These are phyloP conservation scores for Dinocampus coccinellae DNA, from an alignment of 2,888 invertebrate genomes.

Conservation along the genomic window DNA sequence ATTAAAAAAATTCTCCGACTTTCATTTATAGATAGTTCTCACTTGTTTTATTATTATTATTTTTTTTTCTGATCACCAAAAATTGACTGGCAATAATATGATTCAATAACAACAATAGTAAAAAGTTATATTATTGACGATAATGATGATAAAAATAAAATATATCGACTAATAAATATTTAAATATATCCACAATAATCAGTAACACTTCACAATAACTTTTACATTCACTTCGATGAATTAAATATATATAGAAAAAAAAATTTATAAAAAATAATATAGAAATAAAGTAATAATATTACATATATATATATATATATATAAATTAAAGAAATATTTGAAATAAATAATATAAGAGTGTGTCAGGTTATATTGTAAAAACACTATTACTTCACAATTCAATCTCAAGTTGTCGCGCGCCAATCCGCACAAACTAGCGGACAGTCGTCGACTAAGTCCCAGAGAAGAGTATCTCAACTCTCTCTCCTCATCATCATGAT, in stretches of 20 bases:
- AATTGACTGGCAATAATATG: too few species aligned
- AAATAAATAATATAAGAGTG: background rate
- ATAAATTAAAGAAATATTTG: background rate
- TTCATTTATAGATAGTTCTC: too few species aligned
- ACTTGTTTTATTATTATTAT: too few species aligned
- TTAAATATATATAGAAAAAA: background rate
- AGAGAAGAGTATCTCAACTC: constrained; percentile 54
- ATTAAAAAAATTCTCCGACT: constrained; percentile 2
- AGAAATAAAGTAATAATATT: background rate
- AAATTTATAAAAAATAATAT: background rate
- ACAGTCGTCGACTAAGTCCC: constrained; percentile 60
- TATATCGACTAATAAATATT: background rate
- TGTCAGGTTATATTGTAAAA: background rate
- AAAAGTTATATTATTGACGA: too few species aligned
- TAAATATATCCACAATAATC: background rate
- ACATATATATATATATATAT: background rate
- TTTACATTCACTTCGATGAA: background rate
- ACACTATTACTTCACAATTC: background rate
- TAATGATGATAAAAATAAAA: background rate
- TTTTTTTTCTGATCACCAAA: too few species aligned
- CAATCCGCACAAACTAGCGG: constrained; percentile 57
- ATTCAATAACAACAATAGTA: too few species aligned
- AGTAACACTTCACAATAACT: background rate
- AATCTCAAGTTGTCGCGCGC: constrained; percentile 34
- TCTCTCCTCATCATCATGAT: constrained; percentile 48